These are phyloP conservation scores for Zosterops japonicus DNA, from an alignment of 2,113 vertebrate genomes.

Conservation along the genomic window DNA sequence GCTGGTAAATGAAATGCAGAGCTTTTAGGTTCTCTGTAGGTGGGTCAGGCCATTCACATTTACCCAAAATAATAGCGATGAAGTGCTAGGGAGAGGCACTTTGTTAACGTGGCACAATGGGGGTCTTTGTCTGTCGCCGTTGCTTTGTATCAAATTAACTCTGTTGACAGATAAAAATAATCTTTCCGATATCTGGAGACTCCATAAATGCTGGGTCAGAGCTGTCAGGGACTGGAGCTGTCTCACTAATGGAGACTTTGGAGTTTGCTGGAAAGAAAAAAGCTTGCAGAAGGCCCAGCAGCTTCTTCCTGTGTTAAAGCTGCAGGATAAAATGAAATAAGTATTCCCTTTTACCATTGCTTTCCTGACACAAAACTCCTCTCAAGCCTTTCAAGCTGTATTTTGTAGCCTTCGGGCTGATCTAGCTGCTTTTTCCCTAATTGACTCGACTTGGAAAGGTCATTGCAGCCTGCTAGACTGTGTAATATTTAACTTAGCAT, in stretches of 20 bases:
- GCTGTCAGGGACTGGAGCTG: background rate
- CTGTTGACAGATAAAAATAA: slow-evolving; percentile 16
- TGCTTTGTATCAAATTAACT: background rate
- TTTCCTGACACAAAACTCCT: background rate
- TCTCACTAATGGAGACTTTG: background rate
- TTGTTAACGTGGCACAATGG: background rate
- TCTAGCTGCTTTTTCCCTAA: background rate
- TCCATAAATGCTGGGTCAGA: background rate
- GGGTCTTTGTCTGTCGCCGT: background rate
- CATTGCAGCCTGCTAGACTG: background rate
- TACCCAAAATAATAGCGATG: background rate
- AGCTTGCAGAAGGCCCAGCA: background rate
- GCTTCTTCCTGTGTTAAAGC: background rate
- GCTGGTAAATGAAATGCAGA: slow-evolving; percentile 28
- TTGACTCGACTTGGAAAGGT: background rate
- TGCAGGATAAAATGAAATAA: background rate
- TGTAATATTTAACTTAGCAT: slow-evolving; percentile 57
- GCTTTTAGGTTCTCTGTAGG: slow-evolving; percentile 52
- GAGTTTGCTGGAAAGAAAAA: background rate
- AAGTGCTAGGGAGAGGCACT: background rate
- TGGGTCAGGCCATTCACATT: slow-evolving; percentile 6
- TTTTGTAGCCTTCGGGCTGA: slow-evolving; percentile 8
- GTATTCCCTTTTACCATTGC: background rate
- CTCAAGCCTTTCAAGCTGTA: background rate
- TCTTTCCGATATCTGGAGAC: background rate